phyloP scores from a whole-genome alignment of 2,888 invertebrate species.

The Camptogramma bilineatum region DNA sequence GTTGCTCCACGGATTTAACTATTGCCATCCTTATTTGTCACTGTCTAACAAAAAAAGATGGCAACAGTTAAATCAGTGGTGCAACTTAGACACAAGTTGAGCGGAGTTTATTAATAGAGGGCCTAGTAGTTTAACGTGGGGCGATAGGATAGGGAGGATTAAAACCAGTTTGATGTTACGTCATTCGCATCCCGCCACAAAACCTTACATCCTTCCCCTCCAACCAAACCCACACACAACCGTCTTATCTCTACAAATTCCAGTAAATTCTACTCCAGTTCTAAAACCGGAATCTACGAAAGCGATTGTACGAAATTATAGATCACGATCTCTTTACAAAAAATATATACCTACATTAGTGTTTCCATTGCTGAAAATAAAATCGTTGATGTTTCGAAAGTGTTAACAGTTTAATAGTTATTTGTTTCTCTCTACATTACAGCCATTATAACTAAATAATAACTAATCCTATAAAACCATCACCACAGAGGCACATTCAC shows the following conservation, averaged over 20 bases:
- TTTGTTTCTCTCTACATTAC: no score
- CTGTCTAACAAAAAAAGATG: no score
- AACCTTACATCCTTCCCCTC: slow-evolving; percentile 17
- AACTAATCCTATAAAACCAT: neutral
- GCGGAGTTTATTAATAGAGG: no score
- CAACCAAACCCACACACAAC: neutral
- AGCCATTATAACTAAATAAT: no score
- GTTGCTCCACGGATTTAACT: no score
- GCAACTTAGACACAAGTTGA: no score
- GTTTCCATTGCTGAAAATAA: neutral
- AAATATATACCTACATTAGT: neutral
- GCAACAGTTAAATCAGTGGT: no score
- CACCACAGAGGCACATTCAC: neutral
- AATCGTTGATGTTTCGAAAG: neutral
- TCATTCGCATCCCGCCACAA: slow-evolving; percentile 24
- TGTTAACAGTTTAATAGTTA: neutral
- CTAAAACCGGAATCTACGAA: neutral
- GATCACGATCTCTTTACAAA: neutral
- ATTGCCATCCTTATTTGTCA: no score
- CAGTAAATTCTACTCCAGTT: neutral
- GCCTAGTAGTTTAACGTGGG: no score
- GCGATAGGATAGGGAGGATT: slow-evolving; percentile 13
- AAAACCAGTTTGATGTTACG: slow-evolving; percentile 23
- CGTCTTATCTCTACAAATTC: slow-evolving; percentile 4
- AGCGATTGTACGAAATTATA: neutral